Percentiles rank a stretch among this genome's conserved stretches.
These are phyloP conservation scores for Eilema caniola DNA, from an alignment of 2,888 invertebrate species.

Conservation along the genomic window DNA sequence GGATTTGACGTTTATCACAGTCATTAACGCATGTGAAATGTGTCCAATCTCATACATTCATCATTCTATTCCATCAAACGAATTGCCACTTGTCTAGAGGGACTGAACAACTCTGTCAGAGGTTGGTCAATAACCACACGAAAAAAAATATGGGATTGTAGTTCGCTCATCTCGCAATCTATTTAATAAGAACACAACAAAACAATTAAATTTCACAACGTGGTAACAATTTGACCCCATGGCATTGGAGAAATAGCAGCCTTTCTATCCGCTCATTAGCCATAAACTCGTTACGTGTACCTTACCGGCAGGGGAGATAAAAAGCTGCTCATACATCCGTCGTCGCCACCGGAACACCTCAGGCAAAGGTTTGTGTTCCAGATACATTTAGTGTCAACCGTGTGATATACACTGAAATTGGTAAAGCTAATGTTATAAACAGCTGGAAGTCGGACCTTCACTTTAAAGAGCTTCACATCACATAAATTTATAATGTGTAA, in stretches of 20 bases:
- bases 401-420: not conserved
- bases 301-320: conserved; percentile 70
- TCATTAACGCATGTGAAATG: too few species aligned
- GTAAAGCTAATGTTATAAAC: not conserved
- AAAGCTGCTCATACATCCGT: conserved; percentile 79
- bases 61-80: too few species aligned
- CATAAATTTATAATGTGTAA: too few species aligned
- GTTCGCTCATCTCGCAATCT: not conserved
- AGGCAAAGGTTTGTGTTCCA: conserved; percentile 46
- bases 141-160: too few species aligned
- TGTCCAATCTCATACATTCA: too few species aligned
- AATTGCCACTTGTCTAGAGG: too few species aligned
- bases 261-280: conserved; percentile 86
- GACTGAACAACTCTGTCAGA: too few species aligned
- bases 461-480: too few species aligned
- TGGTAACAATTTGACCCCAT: conserved; percentile 46
- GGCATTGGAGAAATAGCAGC: conserved; percentile 60
- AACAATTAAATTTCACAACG: conserved; percentile 29
- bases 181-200: not conserved
- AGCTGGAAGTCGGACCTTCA: too few species aligned
- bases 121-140: too few species aligned
- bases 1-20: too few species aligned
- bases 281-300: conserved; percentile 69
- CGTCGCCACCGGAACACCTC: conserved; percentile 68
- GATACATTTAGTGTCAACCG: conserved; percentile 1